phyloP scores from a whole-genome alignment of 1,140 invertebrate genomes.

The Zaprionus davidi region DNA sequence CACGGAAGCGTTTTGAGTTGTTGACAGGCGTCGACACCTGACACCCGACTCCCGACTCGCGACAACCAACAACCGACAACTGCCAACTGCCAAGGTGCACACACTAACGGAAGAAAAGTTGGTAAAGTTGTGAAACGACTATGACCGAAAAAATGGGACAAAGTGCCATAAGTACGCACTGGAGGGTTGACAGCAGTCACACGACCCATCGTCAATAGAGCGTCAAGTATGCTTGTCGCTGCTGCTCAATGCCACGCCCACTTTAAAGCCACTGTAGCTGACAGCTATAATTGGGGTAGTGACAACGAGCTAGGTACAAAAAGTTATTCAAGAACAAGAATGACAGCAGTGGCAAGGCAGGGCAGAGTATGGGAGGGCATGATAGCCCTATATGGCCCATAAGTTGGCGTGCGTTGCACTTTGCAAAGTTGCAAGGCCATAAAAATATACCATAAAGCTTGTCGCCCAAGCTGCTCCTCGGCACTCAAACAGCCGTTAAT shows the following conservation, averaged over 20 bases:
- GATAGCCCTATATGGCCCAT: constrained; percentile 68
- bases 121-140: constrained; percentile 65
- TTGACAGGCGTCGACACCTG: constrained; percentile 63
- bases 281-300: constrained; percentile 73
- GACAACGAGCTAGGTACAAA: constrained; percentile 63
- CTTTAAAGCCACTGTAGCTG: constrained; percentile 51
- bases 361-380: not conserved
- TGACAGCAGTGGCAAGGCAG: constrained; percentile 14
- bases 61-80: constrained; percentile 44
- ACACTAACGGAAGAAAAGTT: constrained; percentile 70
- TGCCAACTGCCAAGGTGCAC: constrained; percentile 71
- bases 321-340: constrained; percentile 50
- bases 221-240: constrained; percentile 64
- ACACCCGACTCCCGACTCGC: constrained; percentile 57
- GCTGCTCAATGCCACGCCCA: constrained; percentile 55
- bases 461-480: constrained; percentile 22
- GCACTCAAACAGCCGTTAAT: constrained; percentile 63
- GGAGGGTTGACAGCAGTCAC: constrained; percentile 58
- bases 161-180: constrained; percentile 71
- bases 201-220: constrained; percentile 65
- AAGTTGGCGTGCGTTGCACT: constrained; percentile 64
- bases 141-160: constrained; percentile 48
- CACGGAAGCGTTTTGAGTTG: constrained; percentile 82
- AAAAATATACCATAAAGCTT: constrained; percentile 72
- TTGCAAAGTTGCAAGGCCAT: constrained; percentile 69